Base-by-base conservation (phyloP, 92 coral and sea anemone species). In the Phenganax marumi region DNA sequence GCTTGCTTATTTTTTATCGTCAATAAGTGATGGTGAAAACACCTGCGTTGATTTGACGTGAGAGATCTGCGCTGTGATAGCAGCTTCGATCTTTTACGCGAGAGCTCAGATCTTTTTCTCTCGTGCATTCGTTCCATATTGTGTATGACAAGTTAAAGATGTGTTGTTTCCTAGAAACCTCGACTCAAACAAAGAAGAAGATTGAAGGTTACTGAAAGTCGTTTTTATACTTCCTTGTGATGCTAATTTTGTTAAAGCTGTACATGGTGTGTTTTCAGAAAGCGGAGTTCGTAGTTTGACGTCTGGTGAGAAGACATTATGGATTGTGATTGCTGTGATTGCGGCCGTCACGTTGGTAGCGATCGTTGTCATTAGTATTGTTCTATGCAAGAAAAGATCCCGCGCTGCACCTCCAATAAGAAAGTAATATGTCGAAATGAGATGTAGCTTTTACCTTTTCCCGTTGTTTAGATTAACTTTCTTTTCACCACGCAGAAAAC, bases 301-400 rank as follows among this genome's bases (percentile, higher is more conserved):
- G 14, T 79, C 88, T 6, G 81, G 88, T 77, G 97, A 95, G 88
- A 95, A 92, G 86, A 95, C 97, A 3, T 70, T 95, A 22, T 95
- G 98, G 98, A 95, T 95, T 49, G 87, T 92, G 0, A 92, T 95
- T 50, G 97, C 98, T 19, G 97, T 93, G 7, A 97, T 95, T 14
- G 98, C 98, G 2, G 93, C 96, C 2, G 73, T 92, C 47, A 95
- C 98, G 0, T 91, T 95, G 21, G 81, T 95, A 10, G 98, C 97
- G 17, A 95, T 95, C 50, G 90, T 95, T 54, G 86, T 92, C 21
- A 95, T 95, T 73, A 95, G 98, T 78, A 95, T 92, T 55, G 86
- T 95, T 11, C 82, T 95, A 39, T 95, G 98, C 76, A 95, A 91
- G 91, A 95, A 95, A 84, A 84, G 98, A 65, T 89, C 98, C 22